Conservation (phyloP, 2,113 vertebrate species). For the Trichomycterus rosablanca region DNA sequence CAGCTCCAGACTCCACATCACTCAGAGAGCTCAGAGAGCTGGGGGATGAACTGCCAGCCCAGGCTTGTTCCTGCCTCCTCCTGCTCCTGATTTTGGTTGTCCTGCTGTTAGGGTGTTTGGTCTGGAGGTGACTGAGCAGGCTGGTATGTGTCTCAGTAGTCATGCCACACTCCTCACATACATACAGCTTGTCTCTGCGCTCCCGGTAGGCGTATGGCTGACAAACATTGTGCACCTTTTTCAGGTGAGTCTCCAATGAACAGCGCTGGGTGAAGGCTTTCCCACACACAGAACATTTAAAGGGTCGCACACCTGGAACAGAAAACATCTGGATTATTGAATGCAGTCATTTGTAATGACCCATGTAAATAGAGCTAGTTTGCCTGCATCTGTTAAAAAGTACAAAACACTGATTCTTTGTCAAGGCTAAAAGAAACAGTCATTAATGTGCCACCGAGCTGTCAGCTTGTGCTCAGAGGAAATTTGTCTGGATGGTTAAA, state of each 20-base stretch:
- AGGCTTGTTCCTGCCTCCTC: not conserved
- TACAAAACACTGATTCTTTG: too few relatives aligned
- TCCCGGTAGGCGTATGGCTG: slow-evolving; percentile 81
- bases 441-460: too few relatives aligned
- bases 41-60: not conserved
- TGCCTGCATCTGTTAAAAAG: too few relatives aligned
- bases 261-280: slow-evolving; percentile 85
- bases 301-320: slow-evolving; percentile 72
- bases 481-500: too few relatives aligned
- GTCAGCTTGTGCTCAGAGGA: too few relatives aligned
- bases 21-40: slow-evolving; percentile 8
- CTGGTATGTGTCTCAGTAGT: slow-evolving; percentile 75
- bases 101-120: slow-evolving; percentile 64
- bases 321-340: not conserved
- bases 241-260: slow-evolving; percentile 78
- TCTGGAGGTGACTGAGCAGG: slow-evolving; percentile 69
- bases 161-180: slow-evolving; percentile 81
- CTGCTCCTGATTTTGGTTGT: slow-evolving; percentile 49
- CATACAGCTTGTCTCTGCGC: slow-evolving; percentile 76
- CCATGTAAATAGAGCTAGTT: too few relatives aligned
- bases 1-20: slow-evolving; percentile 6
- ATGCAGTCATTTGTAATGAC: too few relatives aligned
- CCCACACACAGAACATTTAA: slow-evolving; percentile 77
- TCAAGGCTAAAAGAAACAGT: too few relatives aligned
- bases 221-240: slow-evolving; percentile 77